Evolutionary conservation across 2,797 vertebrate species (phyloP).

Genomic region (Thalassophryne amazonica): DNA sequence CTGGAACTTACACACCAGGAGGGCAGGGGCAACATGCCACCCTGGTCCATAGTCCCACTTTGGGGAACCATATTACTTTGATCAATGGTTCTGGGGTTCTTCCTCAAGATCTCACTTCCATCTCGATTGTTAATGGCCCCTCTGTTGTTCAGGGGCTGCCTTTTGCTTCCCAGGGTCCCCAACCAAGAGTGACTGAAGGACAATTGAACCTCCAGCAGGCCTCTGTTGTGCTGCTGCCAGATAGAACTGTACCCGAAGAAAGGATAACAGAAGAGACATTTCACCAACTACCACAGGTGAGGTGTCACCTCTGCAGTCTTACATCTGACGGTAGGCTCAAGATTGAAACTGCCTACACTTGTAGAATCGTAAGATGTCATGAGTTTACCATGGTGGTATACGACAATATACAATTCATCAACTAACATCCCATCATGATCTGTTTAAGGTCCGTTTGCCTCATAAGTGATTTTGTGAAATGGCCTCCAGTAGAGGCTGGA

Average conservation of each 20-base stretch:
- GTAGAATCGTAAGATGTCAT: too few relatives aligned
- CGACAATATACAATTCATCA: too few relatives aligned
- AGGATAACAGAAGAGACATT: conserved; percentile 58
- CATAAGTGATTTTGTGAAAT: too few relatives aligned
- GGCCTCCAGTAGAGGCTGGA: too few relatives aligned
- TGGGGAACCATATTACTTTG: conserved; percentile 82
- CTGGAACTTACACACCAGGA: conserved; percentile 67
- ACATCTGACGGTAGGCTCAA: not conserved
- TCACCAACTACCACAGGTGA: conserved; percentile 72
- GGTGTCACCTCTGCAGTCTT: not conserved
- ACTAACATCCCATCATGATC: too few relatives aligned
- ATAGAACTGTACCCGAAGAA: conserved; percentile 64
- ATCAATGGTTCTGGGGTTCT: conserved; percentile 79
- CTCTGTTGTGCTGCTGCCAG: conserved; percentile 73
- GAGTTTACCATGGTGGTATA: too few relatives aligned
- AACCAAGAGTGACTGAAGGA: conserved; percentile 50
- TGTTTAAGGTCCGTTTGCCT: too few relatives aligned
- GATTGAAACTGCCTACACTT: too few relatives aligned
- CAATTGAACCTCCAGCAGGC: conserved; percentile 71
- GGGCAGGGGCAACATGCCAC: conserved; percentile 67
- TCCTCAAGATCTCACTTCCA: conserved; percentile 72
- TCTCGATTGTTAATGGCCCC: conserved; percentile 76
- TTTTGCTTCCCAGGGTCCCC: conserved; percentile 57
- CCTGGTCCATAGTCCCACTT: conserved; percentile 72
- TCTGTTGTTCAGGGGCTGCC: conserved; percentile 76